Evolutionary conservation across 2,113 vertebrate genomes (phyloP), one percentile per base, ranked within the genome.

Genomic region (Carassius carassius): DNA sequence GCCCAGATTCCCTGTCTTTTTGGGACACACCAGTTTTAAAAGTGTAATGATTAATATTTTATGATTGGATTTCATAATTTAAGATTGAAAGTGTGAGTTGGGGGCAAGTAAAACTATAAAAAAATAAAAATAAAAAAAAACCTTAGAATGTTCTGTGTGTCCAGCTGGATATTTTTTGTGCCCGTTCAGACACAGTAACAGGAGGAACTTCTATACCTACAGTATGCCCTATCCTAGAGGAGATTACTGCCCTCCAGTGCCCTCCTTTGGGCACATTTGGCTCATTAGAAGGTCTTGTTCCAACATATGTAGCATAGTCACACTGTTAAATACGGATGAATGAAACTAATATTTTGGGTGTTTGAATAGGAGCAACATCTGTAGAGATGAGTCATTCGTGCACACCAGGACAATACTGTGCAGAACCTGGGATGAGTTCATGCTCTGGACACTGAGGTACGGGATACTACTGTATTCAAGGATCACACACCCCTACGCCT

Each of bases 221-320:
- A n/a, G n/a, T 58, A 79, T 79, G 12, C 87, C 89, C 67, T 96
- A 95, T 89, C 93, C 93, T 10, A 86, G 90, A 87, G 95, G 95
- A 85, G 91, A 95, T 88, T 95, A 93, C 83, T 96, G 95, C 86
- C 94, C 93, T n/a, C n/a, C n/a, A n/a, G n/a, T n/a, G n/a, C n/a
- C n/a, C n/a, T n/a, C 95, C 95, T 44, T 88, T 93, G 10, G 96
- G 96, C 75, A 95, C 92, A 56, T 96, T 95, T 58, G 93, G 92
- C 91, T 92, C 94, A 14, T 82, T 84, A 79, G 87, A 94, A 44
- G 95, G 95, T 95, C 16, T 69, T 56, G 9, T 80, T 72, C 13
- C 35, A 21, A 12, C 70, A 8, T 47, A 41, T 80, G 56, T 25
- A 67, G 65, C 62, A 81, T 65, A 25, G 25, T 21, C 11, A 0